Evolutionary conservation across 35 echinoderm and acorn worm genomes (phyloP), one percentile per base, ranked within the genome.

Genomic region (Heliocidaris tuberculata): DNA sequence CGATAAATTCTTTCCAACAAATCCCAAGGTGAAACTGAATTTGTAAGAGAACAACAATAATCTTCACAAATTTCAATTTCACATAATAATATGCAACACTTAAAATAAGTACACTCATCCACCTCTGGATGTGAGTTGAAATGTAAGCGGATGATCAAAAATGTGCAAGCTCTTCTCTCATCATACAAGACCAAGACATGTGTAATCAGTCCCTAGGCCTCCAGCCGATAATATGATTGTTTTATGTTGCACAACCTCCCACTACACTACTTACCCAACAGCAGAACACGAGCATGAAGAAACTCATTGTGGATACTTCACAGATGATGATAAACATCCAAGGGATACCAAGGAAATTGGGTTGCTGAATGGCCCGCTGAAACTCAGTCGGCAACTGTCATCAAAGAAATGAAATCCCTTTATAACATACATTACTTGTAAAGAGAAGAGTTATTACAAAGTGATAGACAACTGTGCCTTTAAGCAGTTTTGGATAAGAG

Each of bases 271-370:
- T 90, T 35, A 95, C 94, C 88, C 86, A 92, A 48, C 52, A 56
- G 90, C 94, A 95, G 87, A 65, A 27, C 11, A 92, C 31, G 27
- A 90, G 90, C 2, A 90, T 85, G 94, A 95, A 70, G 86, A 95
- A 59, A 85, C 27, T n/a, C 21, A 50, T 42, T 27, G 56, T 59
- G 88, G 90, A 85, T 31, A 60, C 54, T n/a, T 95, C 94, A 24
- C 92, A 31, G 87, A 90, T 92, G 50, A 95, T 59, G 13, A 95
- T 30, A 48, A 92, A 9, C 15, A 90, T 48, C 94, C 94, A 95
- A 42, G 94, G 94, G 21, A 95, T 95, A 17, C 94, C 94, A 48
- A 95, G 90, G 86, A 95, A 95, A 32, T 95, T 32, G 7, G 94
- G 49, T n/a, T 90, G 86, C 56, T 95, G 94, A 47, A 95, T 56